A percentile compares a stretch with the other conserved stretches of the same genome.
phyloP scores from a whole-genome alignment of 2,113 vertebrate genomes.

The Halcyon malimbica region DNA sequence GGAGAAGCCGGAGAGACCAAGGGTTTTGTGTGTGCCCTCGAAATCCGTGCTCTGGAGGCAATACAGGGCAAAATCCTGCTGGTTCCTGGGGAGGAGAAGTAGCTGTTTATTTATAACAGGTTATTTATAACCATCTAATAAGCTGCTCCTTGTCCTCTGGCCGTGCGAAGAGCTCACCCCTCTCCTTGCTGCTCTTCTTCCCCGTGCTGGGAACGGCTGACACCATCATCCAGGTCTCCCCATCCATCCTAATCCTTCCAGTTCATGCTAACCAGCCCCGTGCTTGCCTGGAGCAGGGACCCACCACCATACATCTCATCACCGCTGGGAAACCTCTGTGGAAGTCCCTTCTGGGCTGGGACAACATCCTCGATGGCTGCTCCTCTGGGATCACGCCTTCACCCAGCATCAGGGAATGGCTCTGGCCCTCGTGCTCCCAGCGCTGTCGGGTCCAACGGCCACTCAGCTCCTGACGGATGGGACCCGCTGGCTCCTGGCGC shows the following conservation, averaged over 20 bases:
- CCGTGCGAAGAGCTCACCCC: neutral
- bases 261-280: neutral
- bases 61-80: neutral
- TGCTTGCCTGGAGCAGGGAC: accelerated
- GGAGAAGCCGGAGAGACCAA: neutral
- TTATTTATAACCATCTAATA: neutral
- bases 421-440: neutral
- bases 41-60: neutral
- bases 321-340: neutral
- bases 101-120: neutral
- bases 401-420: neutral
- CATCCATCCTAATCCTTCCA: neutral
- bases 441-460: accelerated
- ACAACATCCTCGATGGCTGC: accelerated
- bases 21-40: neutral
- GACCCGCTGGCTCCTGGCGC: conserved; percentile 36
- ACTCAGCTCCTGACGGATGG: neutral
- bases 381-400: neutral
- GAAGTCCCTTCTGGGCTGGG: neutral
- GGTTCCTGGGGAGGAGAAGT: neutral
- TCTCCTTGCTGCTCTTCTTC: neutral
- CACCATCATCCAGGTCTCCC: accelerated
- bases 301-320: neutral
- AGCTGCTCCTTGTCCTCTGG: accelerated
- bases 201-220: neutral